Evolutionary conservation across 2,113 vertebrate genomes (phyloP).

Genomic region (Sciurus niger): DNA sequence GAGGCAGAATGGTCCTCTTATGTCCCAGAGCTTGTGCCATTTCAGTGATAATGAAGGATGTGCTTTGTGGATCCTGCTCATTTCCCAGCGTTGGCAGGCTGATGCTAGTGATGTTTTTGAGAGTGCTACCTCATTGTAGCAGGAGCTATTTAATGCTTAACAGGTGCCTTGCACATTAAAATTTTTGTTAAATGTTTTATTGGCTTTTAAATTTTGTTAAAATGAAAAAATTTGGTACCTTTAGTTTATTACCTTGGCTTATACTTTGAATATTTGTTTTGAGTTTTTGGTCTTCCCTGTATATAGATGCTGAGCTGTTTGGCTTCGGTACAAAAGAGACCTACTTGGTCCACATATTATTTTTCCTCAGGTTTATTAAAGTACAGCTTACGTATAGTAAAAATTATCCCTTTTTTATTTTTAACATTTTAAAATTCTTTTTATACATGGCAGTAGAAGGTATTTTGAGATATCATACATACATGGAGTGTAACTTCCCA

Average conservation of each 20-base stretch:
- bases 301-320: background rate
- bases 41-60: background rate
- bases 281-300: background rate
- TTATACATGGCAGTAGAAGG: too few species aligned
- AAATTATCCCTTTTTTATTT: background rate
- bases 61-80: background rate
- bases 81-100: background rate
- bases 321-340: background rate
- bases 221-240: background rate
- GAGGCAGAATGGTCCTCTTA: background rate
- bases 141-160: background rate
- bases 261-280: background rate
- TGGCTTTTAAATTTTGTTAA: slow-evolving; percentile 33
- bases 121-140: background rate
- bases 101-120: background rate
- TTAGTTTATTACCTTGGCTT: background rate
- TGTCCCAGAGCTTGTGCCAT: background rate
- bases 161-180: background rate
- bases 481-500: too few species aligned
- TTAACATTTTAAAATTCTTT: too few species aligned
- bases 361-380: background rate
- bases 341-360: slow-evolving; percentile 10
- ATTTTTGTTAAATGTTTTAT: background rate
- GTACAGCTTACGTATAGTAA: background rate
- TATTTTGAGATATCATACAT: too few species aligned